Evolutionary conservation across 2,797 vertebrate species (phyloP).

Genomic region (Rhinella marina): DNA sequence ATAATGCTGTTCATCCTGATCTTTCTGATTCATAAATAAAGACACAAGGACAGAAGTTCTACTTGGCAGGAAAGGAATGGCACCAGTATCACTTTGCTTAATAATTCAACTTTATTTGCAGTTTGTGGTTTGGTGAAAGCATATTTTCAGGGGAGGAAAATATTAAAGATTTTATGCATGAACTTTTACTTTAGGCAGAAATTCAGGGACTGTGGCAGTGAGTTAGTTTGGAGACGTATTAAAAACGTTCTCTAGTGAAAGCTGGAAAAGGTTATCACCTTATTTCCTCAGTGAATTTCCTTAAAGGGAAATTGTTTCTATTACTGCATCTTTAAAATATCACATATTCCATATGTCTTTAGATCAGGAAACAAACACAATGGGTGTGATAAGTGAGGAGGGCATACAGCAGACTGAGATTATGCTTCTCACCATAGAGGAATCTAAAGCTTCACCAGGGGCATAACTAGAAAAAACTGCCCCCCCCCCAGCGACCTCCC

Average conservation of each 20-base stretch:
- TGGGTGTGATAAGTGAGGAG: slow-evolving; percentile 14
- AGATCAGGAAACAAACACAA: slow-evolving; percentile 18
- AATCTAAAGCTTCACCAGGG: background rate
- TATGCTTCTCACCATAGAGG: background rate
- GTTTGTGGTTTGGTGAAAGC: no score
- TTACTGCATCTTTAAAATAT: background rate
- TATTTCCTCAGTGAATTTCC: background rate
- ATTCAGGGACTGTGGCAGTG: background rate
- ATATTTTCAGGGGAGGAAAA: no score
- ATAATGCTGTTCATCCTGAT: no score
- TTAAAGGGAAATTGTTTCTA: slow-evolving; percentile 2
- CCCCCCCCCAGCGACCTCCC: no score
- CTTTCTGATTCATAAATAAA: no score
- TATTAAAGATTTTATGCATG: no score
- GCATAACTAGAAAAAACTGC: no score
- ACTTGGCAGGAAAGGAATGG: no score
- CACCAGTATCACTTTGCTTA: no score
- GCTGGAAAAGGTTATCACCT: slow-evolving; percentile 15
- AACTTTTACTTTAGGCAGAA: background rate
- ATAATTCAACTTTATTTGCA: no score
- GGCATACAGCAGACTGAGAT: background rate
- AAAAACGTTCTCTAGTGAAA: background rate
- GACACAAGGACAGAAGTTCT: no score
- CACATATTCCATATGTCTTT: slow-evolving; percentile 10
- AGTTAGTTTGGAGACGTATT: background rate